Evolutionary conservation across 2,113 vertebrate genomes (phyloP).

Genomic region (Cyanoderma ruficeps): DNA sequence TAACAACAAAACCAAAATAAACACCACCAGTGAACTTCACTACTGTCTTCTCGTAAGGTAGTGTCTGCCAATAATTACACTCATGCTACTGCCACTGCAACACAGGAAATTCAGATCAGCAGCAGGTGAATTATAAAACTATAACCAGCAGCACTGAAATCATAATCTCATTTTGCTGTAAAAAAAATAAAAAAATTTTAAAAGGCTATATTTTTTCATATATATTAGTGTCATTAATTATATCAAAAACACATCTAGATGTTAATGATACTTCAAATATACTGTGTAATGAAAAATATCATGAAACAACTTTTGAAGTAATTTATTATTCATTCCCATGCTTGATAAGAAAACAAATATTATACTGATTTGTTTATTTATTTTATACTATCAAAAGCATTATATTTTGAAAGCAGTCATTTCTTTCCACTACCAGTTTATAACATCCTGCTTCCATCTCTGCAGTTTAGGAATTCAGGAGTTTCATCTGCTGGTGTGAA

Average conservation of each 20-base stretch:
- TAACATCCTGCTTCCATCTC: neutral
- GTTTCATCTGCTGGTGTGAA: neutral
- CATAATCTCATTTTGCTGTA: neutral
- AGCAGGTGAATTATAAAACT: slow-evolving; percentile 4
- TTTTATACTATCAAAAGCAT: neutral
- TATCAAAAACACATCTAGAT: neutral
- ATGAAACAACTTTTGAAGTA: neutral
- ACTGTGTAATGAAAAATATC: neutral
- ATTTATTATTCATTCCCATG: neutral
- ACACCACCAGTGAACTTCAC: neutral
- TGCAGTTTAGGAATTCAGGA: neutral
- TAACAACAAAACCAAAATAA: neutral
- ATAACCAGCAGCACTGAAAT: neutral
- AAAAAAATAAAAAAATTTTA: neutral
- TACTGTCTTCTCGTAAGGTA: neutral
- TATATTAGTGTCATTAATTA: neutral
- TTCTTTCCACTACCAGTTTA: neutral
- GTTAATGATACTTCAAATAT: neutral
- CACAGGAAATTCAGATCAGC: neutral
- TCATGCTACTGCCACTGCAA: neutral
- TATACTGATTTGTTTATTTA: neutral
- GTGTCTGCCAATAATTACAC: neutral
- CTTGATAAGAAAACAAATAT: neutral
- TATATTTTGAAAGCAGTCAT: neutral
- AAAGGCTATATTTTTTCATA: neutral